Evolutionary conservation across 2,113 vertebrate species (phyloP).

Genomic region (Scolopax mira): DNA sequence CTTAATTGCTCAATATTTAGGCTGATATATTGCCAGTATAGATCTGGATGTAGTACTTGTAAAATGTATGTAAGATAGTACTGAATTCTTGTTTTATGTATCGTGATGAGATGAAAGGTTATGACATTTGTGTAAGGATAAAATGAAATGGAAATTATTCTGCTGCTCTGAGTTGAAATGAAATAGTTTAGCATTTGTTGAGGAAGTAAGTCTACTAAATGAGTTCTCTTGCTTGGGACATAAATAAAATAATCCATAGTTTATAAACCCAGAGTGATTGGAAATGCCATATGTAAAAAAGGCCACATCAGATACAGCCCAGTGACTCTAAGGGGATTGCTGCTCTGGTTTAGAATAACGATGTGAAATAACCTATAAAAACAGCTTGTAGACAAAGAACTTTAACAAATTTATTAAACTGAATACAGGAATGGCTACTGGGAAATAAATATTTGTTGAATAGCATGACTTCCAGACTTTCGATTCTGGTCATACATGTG

Average conservation of each 20-base stretch:
- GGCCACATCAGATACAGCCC: background rate
- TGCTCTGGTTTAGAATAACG: background rate
- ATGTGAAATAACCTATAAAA: background rate
- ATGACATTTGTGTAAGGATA: background rate
- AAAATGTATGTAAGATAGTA: background rate
- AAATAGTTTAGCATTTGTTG: background rate
- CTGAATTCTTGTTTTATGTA: background rate
- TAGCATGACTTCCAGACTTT: background rate
- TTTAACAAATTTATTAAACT: background rate
- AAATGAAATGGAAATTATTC: conserved; percentile 21
- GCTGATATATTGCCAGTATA: background rate
- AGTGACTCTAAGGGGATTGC: background rate
- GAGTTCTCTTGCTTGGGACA: background rate
- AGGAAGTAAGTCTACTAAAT: background rate
- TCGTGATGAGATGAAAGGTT: conserved; percentile 5
- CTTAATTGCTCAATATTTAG: background rate
- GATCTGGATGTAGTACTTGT: background rate
- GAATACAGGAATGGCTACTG: background rate
- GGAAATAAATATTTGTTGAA: background rate
- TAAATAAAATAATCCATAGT: conserved; percentile 14
- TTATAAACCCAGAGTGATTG: background rate
- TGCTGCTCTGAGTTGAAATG: background rate
- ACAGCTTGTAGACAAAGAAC: background rate
- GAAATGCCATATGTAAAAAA: background rate
- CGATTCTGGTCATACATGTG: background rate